Base-by-base conservation (phyloP, 2,113 vertebrate species). In the Chaenogobius annularis region DNA sequence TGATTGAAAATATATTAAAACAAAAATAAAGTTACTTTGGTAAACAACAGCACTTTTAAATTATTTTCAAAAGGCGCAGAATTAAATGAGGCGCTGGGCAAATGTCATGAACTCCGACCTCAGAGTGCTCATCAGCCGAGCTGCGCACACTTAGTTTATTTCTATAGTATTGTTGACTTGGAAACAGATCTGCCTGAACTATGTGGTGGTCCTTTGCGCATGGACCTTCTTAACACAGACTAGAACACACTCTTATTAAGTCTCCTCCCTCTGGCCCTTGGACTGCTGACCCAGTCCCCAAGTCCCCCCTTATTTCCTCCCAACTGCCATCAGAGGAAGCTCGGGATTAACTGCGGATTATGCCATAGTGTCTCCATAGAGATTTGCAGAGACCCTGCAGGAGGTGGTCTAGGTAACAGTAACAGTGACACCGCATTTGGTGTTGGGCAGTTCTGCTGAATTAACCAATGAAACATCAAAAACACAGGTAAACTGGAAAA, bases 161-260 rank as follows among this genome's bases (percentile, higher is more conserved):
- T 86, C 70, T 62, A 69, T 77, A 71, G 72, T 64, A 84, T 82
- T 87, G 83, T 88, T 88, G 82, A 87, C 80, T 80, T 84, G 79
- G 87, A 82, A 84, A 89, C 79, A 70, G 74, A 88, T 79, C 85
- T 73, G 78, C 85, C 87, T 87, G 72, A 90, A 89, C 84, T 89
- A 85, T 31, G 85, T 75, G 90, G 80, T 82, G 81, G 82, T 89
- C 87, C 72, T 85, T 68, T 66, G 1, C 59, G 47, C 61, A 69
- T 47, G n/a, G 56, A 20, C 69, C 63, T 69, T 10, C 67, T 59
- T 52, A 37, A 68, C 70, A 75, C 72, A 74, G 55, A 73, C 70
- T 26, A 20, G 43, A 37, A 70, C 66, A 70, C 72, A 72, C 66
- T 73, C 67, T 37, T 40, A 13, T 59, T 66, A 68, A 62, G 20